phyloP scores from a whole-genome alignment of 2,888 invertebrate species.

The Andrena marginata region DNA sequence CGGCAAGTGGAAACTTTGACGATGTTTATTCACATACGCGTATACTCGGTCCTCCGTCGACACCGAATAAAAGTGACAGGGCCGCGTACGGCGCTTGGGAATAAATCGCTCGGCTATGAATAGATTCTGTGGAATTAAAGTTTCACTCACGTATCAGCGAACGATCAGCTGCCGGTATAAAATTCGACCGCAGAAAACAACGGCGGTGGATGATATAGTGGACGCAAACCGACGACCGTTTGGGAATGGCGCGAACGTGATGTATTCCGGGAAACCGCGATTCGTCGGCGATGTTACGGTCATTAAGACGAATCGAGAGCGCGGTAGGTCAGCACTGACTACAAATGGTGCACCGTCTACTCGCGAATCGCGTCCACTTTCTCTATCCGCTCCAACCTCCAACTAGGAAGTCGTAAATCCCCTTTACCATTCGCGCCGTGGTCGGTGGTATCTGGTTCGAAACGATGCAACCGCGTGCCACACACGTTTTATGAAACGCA shows the following conservation, averaged over 20 bases:
- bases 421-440: constrained; percentile 60
- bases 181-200: too few species aligned
- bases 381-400: constrained; percentile 60
- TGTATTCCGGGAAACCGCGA: constrained; percentile 39
- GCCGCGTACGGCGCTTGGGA: not conserved
- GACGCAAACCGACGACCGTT: not conserved
- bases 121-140: constrained; percentile 9
- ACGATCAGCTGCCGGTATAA: too few species aligned
- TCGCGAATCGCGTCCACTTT: constrained; percentile 66
- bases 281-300: constrained; percentile 35
- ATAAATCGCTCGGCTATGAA: constrained; percentile 6
- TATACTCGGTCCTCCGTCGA: not conserved
- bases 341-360: constrained; percentile 60
- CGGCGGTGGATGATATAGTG: too few species aligned
- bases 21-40: not conserved
- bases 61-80: constrained; percentile 13
- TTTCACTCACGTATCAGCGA: constrained; percentile 4
- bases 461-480: constrained; percentile 40
- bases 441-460: constrained; percentile 17
- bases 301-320: constrained; percentile 36
- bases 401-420: constrained; percentile 73
- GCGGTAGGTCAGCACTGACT: constrained; percentile 41
- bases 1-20: not conserved
- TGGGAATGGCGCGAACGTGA: constrained; percentile 20
- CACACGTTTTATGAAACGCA: constrained; percentile 49